phyloP scores from a whole-genome alignment of 2,797 vertebrate species.

The Chaenodraco wilsoni region DNA sequence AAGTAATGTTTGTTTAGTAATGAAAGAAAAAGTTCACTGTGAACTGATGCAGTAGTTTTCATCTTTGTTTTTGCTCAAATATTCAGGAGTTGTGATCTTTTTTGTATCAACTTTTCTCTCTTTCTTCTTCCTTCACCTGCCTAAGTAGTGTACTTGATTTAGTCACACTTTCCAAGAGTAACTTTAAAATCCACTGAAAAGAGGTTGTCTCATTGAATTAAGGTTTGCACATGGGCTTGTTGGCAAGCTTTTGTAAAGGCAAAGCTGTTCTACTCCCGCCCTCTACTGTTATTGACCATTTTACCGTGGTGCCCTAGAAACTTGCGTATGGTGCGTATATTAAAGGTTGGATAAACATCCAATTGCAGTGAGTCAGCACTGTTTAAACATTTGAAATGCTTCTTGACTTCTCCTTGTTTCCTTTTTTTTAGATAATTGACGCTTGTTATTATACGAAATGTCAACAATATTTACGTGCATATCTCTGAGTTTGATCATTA shows the following conservation, averaged over 20 bases:
- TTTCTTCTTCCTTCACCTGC: not conserved
- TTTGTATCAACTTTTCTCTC: not conserved
- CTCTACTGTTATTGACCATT: not conserved
- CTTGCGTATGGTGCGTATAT: too few species aligned
- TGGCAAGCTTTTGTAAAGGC: slow-evolving; percentile 3
- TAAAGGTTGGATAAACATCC: too few species aligned
- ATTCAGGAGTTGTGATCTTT: not conserved
- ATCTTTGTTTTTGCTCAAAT: not conserved
- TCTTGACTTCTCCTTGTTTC: not conserved
- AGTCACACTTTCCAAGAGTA: slow-evolving; percentile 6
- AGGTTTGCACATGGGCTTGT: not conserved
- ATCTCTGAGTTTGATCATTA: not conserved
- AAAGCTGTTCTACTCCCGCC: slow-evolving; percentile 7
- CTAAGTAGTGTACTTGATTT: slow-evolving; percentile 16
- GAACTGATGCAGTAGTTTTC: not conserved
- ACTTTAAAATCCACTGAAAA: slow-evolving; percentile 10
- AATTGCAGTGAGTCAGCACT: not conserved
- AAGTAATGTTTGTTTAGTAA: slow-evolving; percentile 14
- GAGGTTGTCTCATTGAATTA: slow-evolving; percentile 13
- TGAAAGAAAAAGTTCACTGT: not conserved
- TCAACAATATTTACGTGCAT: not conserved
- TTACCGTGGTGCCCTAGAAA: not conserved
- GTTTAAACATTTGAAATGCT: not conserved
- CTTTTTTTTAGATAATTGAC: not conserved
- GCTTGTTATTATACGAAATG: not conserved